Percentiles rank a stretch among this genome's conserved stretches.
Evolutionary conservation across 2,888 invertebrate genomes (phyloP).

Genomic region (Drosophila prostipennis): DNA sequence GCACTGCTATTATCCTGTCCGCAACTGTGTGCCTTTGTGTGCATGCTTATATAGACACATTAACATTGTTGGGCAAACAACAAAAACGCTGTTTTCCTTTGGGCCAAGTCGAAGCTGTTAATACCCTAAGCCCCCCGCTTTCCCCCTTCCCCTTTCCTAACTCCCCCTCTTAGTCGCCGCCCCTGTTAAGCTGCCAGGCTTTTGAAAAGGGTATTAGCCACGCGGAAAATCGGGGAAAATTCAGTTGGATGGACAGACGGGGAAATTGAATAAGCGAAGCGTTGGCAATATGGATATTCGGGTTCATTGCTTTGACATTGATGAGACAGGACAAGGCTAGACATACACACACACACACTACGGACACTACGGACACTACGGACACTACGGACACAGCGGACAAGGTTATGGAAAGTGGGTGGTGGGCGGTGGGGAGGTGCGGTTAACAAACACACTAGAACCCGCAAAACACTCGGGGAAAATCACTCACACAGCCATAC

Average conservation of each 20-base stretch:
- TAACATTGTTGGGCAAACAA: constrained; percentile 37
- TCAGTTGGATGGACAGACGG: constrained; percentile 26
- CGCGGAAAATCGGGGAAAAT: not conserved
- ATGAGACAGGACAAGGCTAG: constrained; percentile 63
- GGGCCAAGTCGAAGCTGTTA: constrained; percentile 42
- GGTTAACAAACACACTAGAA: constrained; percentile 6
- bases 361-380: constrained; percentile 21
- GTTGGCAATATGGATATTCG: constrained; percentile 63
- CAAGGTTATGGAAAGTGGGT: constrained; percentile 9
- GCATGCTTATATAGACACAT: constrained; percentile 39
- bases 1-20: constrained; percentile 28
- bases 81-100: constrained; percentile 18
- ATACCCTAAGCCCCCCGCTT: constrained; percentile 26
- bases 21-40: constrained; percentile 21
- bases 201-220: constrained; percentile 48
- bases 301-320: constrained; percentile 79
- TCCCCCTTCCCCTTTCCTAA: not conserved
- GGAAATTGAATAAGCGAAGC: constrained; percentile 47
- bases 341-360: constrained; percentile 31
- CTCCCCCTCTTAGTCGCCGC: not conserved
- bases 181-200: constrained; percentile 26
- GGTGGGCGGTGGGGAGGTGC: not conserved
- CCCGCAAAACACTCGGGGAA: not conserved
- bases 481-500: constrained; percentile 5
- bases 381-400: constrained; percentile 30